Evolutionary conservation across 2,797 vertebrate species (phyloP).

Genomic region (Muscicapa striata): DNA sequence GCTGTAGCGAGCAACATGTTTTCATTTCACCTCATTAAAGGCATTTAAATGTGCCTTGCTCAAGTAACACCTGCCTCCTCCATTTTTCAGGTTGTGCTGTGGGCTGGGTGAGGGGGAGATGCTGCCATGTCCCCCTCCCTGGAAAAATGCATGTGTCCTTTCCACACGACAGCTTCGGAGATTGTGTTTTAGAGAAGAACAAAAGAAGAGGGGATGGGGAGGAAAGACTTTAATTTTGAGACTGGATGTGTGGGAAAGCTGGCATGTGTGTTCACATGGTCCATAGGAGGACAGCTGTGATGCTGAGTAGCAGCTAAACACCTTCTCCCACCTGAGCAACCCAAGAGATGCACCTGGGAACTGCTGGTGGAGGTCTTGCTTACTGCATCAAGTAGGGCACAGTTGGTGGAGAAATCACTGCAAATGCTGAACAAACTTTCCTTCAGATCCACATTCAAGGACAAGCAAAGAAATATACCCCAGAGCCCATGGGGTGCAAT

Average conservation of each 20-base stretch:
- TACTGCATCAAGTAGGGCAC: not conserved
- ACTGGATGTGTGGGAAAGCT: not conserved
- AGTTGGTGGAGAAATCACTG: not conserved
- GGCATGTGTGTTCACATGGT: not conserved
- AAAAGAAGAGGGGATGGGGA: accelerated
- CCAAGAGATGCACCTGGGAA: not conserved
- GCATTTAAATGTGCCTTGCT: not conserved
- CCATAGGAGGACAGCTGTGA: not conserved
- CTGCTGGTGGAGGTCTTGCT: not conserved
- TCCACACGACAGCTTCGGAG: not conserved
- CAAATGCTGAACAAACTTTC: not conserved
- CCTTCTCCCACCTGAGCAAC: not conserved
- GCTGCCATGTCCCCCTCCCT: not conserved
- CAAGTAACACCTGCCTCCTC: slow-evolving; percentile 9
- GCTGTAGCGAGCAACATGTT: accelerated
- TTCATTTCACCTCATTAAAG: not conserved
- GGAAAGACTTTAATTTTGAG: not conserved
- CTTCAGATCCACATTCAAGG: not conserved
- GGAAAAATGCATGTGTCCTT: not conserved
- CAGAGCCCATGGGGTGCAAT: accelerated
- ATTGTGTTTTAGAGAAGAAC: not conserved
- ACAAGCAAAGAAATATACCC: not conserved
- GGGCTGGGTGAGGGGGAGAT: not conserved
- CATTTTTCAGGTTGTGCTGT: not conserved
- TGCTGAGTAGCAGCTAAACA: not conserved